Evolutionary conservation across 2,888 invertebrate species (phyloP).

Genomic region (Lysandra bellargus): DNA sequence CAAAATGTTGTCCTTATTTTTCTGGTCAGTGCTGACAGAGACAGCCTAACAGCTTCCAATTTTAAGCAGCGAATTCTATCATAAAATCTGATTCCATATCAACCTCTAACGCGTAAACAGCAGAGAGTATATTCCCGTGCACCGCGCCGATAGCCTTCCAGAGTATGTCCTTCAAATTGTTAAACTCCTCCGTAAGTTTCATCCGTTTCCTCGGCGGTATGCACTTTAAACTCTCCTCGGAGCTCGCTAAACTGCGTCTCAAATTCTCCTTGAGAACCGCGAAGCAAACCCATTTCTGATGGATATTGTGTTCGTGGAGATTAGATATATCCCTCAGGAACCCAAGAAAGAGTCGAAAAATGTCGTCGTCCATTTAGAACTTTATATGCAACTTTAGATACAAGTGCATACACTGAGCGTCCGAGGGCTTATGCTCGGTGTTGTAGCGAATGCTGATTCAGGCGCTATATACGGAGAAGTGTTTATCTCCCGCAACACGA

Average conservation of each 20-base stretch:
- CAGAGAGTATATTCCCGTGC: constrained; percentile 56
- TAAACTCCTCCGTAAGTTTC: constrained; percentile 52
- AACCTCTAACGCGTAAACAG: constrained; percentile 44
- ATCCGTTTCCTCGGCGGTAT: constrained; percentile 47
- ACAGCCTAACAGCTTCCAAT: background rate
- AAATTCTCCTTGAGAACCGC: constrained; percentile 57
- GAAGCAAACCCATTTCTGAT: constrained; percentile 63
- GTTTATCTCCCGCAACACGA: constrained; percentile 60
- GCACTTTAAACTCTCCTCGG: constrained; percentile 52
- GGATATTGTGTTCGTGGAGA: constrained; percentile 46
- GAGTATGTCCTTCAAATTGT: constrained; percentile 56
- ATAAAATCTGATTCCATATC: background rate
- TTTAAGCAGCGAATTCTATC: background rate
- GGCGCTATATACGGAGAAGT: constrained; percentile 56
- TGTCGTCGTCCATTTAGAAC: constrained; percentile 45
- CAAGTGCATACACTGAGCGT: constrained; percentile 33
- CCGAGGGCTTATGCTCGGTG: constrained; percentile 30
- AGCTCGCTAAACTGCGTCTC: constrained; percentile 51
- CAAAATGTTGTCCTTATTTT: too few relatives aligned
- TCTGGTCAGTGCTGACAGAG: background rate
- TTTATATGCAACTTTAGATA: constrained; percentile 24
- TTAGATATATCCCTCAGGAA: constrained; percentile 49
- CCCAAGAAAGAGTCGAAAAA: constrained; percentile 46
- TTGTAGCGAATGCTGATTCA: constrained; percentile 50
- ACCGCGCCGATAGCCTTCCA: constrained; percentile 64